Conservation (phyloP, 30 jellyfish, hydroid and myxozoan genomes). For the Aurelia aurita region DNA sequence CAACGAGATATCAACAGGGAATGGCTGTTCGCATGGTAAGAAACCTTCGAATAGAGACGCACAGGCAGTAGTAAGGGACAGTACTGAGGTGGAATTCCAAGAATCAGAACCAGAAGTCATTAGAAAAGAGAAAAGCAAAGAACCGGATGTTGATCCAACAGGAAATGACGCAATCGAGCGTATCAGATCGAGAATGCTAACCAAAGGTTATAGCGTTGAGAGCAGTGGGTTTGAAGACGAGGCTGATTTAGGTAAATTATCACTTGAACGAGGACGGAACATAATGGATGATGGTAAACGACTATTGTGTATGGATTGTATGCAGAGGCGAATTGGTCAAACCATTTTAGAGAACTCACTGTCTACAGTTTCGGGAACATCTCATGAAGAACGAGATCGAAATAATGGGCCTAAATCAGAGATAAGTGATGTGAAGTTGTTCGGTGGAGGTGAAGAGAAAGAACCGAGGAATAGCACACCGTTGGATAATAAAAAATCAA, state of each 20-base stretch:
- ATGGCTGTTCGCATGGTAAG: too few relatives aligned
- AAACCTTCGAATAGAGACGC: too few relatives aligned
- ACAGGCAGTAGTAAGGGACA: too few relatives aligned
- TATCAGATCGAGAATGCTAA: neutral
- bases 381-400: slow-evolving; percentile 18
- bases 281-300: neutral
- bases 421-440: neutral
- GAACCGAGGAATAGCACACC: slow-evolving; percentile 18
- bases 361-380: neutral
- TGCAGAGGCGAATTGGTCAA: neutral
- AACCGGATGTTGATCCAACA: neutral
- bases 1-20: too few relatives aligned
- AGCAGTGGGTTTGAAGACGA: slow-evolving; percentile 99
- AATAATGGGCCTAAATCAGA: neutral
- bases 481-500: neutral
- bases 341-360: slow-evolving; percentile 27
- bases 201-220: slow-evolving; percentile 81
- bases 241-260: slow-evolving; percentile 17
- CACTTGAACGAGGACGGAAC: slow-evolving; percentile 47
- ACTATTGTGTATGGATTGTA: slow-evolving; percentile 22
- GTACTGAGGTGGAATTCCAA: too few relatives aligned
- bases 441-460: neutral
- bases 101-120: neutral
- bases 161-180: neutral
- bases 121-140: neutral